Percentiles rank a stretch among this genome's conserved stretches.
Evolutionary conservation across 2,888 invertebrate genomes (phyloP).

Genomic region (Athalia cordata): DNA sequence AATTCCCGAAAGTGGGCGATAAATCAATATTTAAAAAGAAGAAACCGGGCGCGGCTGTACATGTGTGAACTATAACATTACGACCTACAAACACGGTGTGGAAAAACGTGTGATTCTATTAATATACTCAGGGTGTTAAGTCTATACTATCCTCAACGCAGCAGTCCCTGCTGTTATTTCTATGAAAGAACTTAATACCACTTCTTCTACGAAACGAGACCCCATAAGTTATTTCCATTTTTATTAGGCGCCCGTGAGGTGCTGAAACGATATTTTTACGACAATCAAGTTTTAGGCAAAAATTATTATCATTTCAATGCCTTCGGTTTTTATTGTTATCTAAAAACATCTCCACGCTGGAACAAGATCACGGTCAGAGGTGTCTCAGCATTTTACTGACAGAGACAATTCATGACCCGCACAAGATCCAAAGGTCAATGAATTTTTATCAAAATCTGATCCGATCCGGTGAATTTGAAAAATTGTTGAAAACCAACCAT

Average conservation of each 20-base stretch:
- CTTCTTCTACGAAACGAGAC: conserved; percentile 57
- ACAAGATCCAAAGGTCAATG: too few species aligned
- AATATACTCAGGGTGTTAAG: conserved; percentile 51
- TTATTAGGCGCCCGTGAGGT: conserved; percentile 49
- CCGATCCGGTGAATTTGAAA: too few species aligned
- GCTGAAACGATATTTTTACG: conserved; percentile 37
- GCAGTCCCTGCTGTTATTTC: conserved; percentile 47
- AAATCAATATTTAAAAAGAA: conserved; percentile 61
- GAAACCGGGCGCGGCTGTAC: conserved; percentile 55
- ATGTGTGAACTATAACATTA: conserved; percentile 62
- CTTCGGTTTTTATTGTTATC: neutral
- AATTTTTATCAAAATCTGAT: too few species aligned
- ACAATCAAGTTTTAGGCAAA: neutral
- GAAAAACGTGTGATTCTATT: conserved; percentile 58
- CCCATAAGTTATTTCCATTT: conserved; percentile 56
- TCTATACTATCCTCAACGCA: conserved; percentile 1
- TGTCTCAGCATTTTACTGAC: too few species aligned
- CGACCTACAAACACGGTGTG: conserved; percentile 49
- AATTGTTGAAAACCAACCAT: too few species aligned
- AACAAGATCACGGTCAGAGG: too few species aligned
- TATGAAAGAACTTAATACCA: conserved; percentile 58
- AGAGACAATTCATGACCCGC: too few species aligned
- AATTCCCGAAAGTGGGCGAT: conserved; percentile 59
- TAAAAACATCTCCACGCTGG: too few species aligned
- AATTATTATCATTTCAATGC: conserved; percentile 2